phyloP scores from a whole-genome alignment of 2,113 vertebrate genomes.

The Epinephelus cyanopodus region DNA sequence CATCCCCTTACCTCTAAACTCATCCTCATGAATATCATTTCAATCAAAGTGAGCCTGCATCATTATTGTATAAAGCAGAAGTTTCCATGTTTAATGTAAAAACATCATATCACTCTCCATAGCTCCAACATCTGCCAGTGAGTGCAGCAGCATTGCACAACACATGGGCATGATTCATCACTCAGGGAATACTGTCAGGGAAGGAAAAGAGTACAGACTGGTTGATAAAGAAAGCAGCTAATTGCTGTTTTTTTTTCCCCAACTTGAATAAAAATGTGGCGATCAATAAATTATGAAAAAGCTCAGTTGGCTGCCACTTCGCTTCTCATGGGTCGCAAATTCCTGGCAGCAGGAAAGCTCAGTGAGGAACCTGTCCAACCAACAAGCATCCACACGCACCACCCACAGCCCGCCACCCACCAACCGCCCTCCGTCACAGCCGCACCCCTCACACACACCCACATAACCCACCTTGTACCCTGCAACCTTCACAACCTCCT shows the following conservation, averaged over 20 bases:
- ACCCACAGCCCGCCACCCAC: constrained; percentile 14
- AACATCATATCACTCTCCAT: constrained; percentile 14
- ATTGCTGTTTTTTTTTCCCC: constrained; percentile 6
- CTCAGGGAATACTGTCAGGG: constrained; percentile 9
- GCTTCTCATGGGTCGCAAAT: constrained; percentile 20
- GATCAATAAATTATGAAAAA: constrained; percentile 35
- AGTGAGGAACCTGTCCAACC: constrained; percentile 1
- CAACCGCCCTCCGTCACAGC: constrained; percentile 3
- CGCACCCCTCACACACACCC: constrained; percentile 21
- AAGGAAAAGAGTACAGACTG: constrained; percentile 1
- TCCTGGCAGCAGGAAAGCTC: neutral
- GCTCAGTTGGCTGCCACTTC: neutral
- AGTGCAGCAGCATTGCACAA: constrained; percentile 11
- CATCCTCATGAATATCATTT: constrained; percentile 14
- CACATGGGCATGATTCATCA: constrained; percentile 28
- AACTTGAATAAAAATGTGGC: constrained; percentile 2
- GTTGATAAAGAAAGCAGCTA: constrained; percentile 24
- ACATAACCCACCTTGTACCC: constrained; percentile 2
- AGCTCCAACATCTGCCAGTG: constrained; percentile 35
- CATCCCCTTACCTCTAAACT: neutral
- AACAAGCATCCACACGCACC: neutral
- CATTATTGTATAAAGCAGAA: neutral
- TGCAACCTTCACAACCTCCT: constrained; percentile 37
- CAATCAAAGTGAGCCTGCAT: neutral
- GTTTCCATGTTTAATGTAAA: constrained; percentile 21